phyloP scores from a whole-genome alignment of 2,888 invertebrate species.

The Thecophora atra region DNA sequence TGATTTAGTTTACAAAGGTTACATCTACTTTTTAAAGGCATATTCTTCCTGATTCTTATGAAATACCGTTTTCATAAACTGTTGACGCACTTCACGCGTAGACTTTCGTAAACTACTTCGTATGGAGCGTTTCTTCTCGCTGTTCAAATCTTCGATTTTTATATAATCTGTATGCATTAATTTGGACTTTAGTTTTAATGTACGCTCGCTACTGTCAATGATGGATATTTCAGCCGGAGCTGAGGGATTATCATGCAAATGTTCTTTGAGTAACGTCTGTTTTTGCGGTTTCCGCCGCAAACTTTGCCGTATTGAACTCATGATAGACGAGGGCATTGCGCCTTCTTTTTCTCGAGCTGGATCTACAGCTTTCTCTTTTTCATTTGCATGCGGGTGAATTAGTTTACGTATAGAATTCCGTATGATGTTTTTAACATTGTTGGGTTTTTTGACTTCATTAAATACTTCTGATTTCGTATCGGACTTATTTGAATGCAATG shows the following conservation, averaged over 20 bases:
- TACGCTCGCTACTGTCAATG: constrained; percentile 60
- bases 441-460: constrained; percentile 45
- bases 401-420: constrained; percentile 62
- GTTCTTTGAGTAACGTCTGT: constrained; percentile 13
- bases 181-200: constrained; percentile 57
- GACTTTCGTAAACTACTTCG: constrained; percentile 60
- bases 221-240: constrained; percentile 57
- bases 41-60: constrained; percentile 63
- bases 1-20: background rate
- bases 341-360: constrained; percentile 33
- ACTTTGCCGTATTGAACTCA: constrained; percentile 59
- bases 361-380: constrained; percentile 9
- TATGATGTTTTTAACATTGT: constrained; percentile 55
- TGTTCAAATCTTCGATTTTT: constrained; percentile 55
- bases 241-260: background rate
- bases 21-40: constrained; percentile 52
- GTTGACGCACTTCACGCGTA: constrained; percentile 61
- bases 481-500: constrained; percentile 49
- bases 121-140: constrained; percentile 58
- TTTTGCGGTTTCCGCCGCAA: constrained; percentile 57
- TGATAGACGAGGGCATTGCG: constrained; percentile 33
- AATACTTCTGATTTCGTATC: constrained; percentile 47
- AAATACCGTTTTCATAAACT: constrained; percentile 60
- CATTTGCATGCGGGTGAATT: constrained; percentile 51
- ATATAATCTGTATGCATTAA: constrained; percentile 54